Evolutionary conservation across 2,797 vertebrate species (phyloP), one percentile per base, ranked within the genome.

Genomic region (Triplophysa bombifrons): DNA sequence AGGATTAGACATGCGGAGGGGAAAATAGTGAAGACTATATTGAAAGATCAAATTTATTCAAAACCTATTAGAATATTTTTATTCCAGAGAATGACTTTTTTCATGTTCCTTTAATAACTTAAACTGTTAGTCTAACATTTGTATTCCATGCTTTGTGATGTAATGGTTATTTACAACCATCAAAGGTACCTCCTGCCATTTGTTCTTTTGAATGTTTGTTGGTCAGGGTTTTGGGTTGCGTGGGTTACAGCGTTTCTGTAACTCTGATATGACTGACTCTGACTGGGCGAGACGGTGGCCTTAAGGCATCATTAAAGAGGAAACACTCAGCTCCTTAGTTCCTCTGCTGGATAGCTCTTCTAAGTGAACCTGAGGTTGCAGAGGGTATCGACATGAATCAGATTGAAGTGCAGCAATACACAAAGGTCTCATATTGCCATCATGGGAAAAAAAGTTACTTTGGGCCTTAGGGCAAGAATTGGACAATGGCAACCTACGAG

Each of bases 311-410:
- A 66, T 72, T 72, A 72, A 58, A 65, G 61, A 34, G 61, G 50
- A 72, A 56, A 50, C 58, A 71, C 76, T 64, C 76, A 71, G 58
- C 50, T 65, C 34, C 70, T 34, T 34, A 46, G 22, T 80, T 19
- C 41, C 19, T 46, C 64, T 80, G 70, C 17, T 58, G 22, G 19
- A 80, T 48, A 48, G 77, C 41, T 25, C 51, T 66, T 73, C 20
- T 80, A 25, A 80, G 77, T 80, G 77, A 80, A 80, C 77, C 61
- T 55, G 61, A 79, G 77, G 53, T 80, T 73, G 76, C 70, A 46
- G 51, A 80, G 77, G 61, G 70, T 56, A 80, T 51, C 51, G 27
- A 66, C 70, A 80, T 80, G 77, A 72, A 78, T 78, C 68, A 71
- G 68, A 51, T 2, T 78, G 68, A 80, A 80, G 77, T 80, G 77